These are phyloP conservation scores for Acrocephalus kingi DNA, from an alignment of 2,113 vertebrate species.

Conservation along the genomic window DNA sequence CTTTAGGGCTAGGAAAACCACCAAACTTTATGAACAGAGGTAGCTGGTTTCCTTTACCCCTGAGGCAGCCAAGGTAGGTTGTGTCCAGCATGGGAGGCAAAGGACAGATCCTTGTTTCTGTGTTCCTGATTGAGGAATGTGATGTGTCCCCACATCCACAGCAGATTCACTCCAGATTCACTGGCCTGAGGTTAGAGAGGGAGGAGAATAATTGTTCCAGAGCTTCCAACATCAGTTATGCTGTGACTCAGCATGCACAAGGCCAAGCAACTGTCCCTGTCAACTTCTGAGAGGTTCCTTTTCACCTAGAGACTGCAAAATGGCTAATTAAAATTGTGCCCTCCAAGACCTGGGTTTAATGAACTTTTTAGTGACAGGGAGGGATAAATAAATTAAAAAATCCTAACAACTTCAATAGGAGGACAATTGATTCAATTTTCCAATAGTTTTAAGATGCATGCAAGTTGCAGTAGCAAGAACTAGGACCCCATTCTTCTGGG, in stretches of 20 bases:
- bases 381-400: background rate
- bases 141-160: background rate
- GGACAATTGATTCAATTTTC: background rate
- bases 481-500: background rate
- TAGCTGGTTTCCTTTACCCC: background rate
- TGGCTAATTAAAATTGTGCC: constrained; percentile 38
- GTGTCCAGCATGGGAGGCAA: background rate
- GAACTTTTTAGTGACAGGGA: background rate
- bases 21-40: background rate
- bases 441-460: background rate
- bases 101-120: background rate
- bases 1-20: background rate
- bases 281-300: background rate
- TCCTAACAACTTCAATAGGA: background rate
- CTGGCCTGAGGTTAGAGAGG: background rate
- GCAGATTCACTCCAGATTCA: background rate
- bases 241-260: background rate
- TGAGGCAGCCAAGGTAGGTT: background rate
- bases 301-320: background rate
- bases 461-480: background rate
- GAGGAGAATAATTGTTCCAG: background rate
- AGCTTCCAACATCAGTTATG: background rate
- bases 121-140: background rate
- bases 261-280: background rate
- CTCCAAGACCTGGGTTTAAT: background rate